Percentiles rank a stretch among this genome's conserved stretches.
These are phyloP conservation scores for Caenorhabditis imperialis DNA, from an alignment of 2,888 invertebrate genomes.

Conservation along the genomic window DNA sequence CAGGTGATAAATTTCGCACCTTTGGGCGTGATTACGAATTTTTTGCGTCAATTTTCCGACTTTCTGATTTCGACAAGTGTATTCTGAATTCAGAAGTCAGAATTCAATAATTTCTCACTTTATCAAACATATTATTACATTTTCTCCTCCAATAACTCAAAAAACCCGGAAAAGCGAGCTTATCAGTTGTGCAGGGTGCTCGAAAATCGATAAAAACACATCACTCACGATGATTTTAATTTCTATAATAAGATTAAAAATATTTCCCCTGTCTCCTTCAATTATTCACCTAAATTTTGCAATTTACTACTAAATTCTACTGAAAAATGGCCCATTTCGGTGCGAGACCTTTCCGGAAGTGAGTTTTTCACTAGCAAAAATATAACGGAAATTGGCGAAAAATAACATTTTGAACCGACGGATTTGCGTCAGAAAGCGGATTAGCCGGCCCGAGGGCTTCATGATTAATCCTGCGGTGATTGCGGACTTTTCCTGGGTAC, in stretches of 20 bases:
- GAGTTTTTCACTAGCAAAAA: slow-evolving; percentile 29
- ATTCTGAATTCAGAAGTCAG: no score
- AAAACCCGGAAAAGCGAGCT: slow-evolving; percentile 9
- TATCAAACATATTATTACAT: no score
- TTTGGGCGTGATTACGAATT: slow-evolving; percentile 13
- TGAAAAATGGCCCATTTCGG: slow-evolving; percentile 40
- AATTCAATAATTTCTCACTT: slow-evolving; percentile 10
- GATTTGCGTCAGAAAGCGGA: no score
- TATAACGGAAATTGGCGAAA: no score
- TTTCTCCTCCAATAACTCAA: background rate
- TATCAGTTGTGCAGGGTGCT: slow-evolving; percentile 15
- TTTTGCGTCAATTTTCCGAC: background rate
- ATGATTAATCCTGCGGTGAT: no score
- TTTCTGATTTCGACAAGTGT: no score
- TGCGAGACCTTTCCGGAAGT: slow-evolving; percentile 37
- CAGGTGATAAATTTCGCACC: slow-evolving; percentile 50
- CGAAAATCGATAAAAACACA: slow-evolving; percentile 32
- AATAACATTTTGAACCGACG: no score
- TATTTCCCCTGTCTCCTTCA: background rate
- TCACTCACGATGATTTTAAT: slow-evolving; percentile 22
- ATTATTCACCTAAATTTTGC: background rate
- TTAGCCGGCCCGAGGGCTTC: no score
- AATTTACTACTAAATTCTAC: background rate
- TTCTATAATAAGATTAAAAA: slow-evolving; percentile 38
- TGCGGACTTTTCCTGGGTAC: no score